These are phyloP conservation scores for Pinctada fucata DNA, from an alignment of 2,888 invertebrate species.

Conservation along the genomic window DNA sequence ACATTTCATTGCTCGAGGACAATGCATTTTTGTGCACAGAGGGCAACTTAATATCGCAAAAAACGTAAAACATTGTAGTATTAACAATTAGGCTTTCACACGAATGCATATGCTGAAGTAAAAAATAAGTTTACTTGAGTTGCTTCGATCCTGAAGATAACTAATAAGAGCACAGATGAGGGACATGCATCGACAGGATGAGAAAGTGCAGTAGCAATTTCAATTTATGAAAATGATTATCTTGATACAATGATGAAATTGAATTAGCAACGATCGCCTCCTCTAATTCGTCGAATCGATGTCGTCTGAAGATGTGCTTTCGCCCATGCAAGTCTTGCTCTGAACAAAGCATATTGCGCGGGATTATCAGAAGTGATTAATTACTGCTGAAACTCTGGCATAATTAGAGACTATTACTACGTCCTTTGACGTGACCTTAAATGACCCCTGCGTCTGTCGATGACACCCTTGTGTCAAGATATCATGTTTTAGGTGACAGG, in stretches of 20 bases:
- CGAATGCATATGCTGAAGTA: no score
- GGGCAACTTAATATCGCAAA: no score
- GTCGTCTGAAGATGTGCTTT: background rate
- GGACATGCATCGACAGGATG: background rate
- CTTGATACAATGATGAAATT: background rate
- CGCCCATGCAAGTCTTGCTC: background rate
- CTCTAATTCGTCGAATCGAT: background rate
- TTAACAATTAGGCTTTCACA: no score
- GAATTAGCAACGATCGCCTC: background rate
- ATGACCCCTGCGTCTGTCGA: background rate
- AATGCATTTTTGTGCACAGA: no score
- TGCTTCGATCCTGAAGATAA: background rate
- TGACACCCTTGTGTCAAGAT: background rate
- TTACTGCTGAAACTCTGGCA: background rate
- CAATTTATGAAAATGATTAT: background rate
- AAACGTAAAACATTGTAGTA: no score
- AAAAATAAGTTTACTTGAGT: no score
- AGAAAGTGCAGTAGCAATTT: background rate
- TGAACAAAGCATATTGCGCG: background rate
- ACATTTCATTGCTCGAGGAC: no score
- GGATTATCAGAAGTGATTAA: background rate
- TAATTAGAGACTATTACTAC: background rate
- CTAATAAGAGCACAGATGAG: background rate
- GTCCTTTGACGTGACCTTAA: background rate
- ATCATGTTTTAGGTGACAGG: constrained; percentile 1